Percentiles rank a stretch among this genome's conserved stretches.
Conservation (phyloP, 1,140 invertebrate genomes). For the Caenorhabditis remanei region DNA sequence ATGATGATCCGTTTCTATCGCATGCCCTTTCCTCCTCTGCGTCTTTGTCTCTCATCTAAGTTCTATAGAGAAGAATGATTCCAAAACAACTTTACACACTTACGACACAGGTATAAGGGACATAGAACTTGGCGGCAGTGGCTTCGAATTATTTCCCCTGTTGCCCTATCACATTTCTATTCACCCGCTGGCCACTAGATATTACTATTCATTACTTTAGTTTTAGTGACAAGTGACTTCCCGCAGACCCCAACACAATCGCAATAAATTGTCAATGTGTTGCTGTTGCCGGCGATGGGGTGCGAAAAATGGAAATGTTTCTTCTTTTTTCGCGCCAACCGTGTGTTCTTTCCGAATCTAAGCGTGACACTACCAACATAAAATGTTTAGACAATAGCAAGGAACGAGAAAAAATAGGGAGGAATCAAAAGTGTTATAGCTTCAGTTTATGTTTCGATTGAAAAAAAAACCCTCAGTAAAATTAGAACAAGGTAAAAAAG, state of each 20-base stretch:
- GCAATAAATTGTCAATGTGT: constrained; percentile 55
- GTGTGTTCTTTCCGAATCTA: constrained; percentile 15
- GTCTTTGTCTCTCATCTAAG: constrained; percentile 25
- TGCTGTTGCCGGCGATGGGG: constrained; percentile 18
- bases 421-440: not conserved
- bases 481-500: not conserved
- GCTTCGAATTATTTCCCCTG: not conserved
- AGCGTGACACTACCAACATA: not conserved
- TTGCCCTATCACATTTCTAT: constrained; percentile 31
- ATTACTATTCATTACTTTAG: constrained; percentile 48
- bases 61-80: constrained; percentile 46
- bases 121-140: not conserved
- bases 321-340: not conserved
- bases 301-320: constrained; percentile 6
- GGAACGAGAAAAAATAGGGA: not conserved
- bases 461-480: too few species aligned
- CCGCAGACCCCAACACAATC: constrained; percentile 33
- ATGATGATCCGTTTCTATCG: constrained; percentile 49
- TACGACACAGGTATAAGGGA: not conserved
- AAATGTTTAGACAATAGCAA: not conserved
- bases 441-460: too few species aligned
- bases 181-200: too few species aligned
- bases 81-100: constrained; percentile 54
- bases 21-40: constrained; percentile 45
- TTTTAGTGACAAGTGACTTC: constrained; percentile 47